phyloP scores from a whole-genome alignment of 2,797 vertebrate species.

The Enteromius paludinosus region DNA sequence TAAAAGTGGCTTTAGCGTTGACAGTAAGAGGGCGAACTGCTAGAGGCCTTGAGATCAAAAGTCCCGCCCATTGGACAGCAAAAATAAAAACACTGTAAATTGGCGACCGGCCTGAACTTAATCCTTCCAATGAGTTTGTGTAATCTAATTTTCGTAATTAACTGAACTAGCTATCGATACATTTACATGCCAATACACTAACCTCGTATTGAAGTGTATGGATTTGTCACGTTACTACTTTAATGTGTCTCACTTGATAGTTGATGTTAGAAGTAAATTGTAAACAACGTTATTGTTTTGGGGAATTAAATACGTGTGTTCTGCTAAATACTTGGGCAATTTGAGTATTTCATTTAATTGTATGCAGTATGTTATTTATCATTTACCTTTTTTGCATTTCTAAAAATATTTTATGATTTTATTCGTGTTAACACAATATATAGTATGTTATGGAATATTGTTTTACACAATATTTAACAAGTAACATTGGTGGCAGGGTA shows the following conservation, averaged over 20 bases:
- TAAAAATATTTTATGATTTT: background rate
- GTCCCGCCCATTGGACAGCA: conserved; percentile 54
- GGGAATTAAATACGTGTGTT: background rate
- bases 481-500: background rate
- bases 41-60: conserved; percentile 54
- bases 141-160: conserved; percentile 2
- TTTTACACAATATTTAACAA: background rate
- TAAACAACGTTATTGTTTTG: background rate
- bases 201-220: background rate
- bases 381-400: background rate
- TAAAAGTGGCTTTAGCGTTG: background rate
- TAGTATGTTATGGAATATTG: background rate
- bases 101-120: conserved; percentile 39
- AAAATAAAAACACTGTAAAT: conserved; percentile 61
- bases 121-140: background rate
- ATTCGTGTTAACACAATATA: background rate
- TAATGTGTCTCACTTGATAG: background rate
- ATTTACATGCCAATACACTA: background rate
- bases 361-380: background rate
- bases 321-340: too few species aligned
- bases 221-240: background rate
- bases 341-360: background rate
- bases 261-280: background rate
- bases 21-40: conserved; percentile 32
- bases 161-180: background rate